A percentile compares a stretch with the other conserved stretches of the same genome.
These are phyloP conservation scores for Coleophora flavipennella DNA, from an alignment of 2,888 invertebrate species.

Conservation along the genomic window DNA sequence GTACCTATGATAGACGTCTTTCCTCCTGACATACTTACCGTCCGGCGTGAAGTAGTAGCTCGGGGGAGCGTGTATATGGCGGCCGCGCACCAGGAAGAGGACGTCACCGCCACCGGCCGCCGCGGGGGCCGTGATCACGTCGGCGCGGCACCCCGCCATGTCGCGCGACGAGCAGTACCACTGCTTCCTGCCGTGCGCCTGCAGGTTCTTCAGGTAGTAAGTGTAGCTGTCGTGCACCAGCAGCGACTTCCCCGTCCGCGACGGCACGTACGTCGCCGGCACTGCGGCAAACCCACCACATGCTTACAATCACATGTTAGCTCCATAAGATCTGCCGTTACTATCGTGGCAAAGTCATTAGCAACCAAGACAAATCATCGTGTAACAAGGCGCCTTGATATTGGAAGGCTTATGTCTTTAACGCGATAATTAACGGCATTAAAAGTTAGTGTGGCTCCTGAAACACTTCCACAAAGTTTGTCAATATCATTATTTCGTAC, in stretches of 20 bases:
- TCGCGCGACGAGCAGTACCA: constrained; percentile 67
- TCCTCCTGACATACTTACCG: constrained; percentile 62
- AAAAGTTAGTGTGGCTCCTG: too few relatives aligned
- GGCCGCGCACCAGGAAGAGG: constrained; percentile 57
- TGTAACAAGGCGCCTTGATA: too few relatives aligned
- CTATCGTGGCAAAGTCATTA: not conserved
- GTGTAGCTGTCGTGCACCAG: constrained; percentile 63
- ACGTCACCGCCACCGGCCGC: constrained; percentile 43
- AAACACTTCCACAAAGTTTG: too few relatives aligned
- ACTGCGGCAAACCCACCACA: constrained; percentile 34
- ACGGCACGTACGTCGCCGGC: constrained; percentile 66
- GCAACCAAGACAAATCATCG: too few relatives aligned
- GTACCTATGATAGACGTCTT: constrained; percentile 61
- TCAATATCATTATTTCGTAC: too few relatives aligned
- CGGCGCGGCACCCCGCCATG: constrained; percentile 65
- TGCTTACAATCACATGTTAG: too few relatives aligned
- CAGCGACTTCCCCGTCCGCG: constrained; percentile 63
- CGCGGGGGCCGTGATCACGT: constrained; percentile 61
- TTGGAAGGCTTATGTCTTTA: too few relatives aligned
- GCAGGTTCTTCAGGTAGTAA: constrained; percentile 64
- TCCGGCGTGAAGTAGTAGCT: constrained; percentile 64
- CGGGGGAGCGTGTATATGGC: constrained; percentile 61
- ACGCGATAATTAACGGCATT: too few relatives aligned
- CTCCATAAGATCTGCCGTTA: not conserved
- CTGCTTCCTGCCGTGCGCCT: constrained; percentile 63